phyloP scores from a whole-genome alignment of 2,888 invertebrate species.

The Sturmia bella region DNA sequence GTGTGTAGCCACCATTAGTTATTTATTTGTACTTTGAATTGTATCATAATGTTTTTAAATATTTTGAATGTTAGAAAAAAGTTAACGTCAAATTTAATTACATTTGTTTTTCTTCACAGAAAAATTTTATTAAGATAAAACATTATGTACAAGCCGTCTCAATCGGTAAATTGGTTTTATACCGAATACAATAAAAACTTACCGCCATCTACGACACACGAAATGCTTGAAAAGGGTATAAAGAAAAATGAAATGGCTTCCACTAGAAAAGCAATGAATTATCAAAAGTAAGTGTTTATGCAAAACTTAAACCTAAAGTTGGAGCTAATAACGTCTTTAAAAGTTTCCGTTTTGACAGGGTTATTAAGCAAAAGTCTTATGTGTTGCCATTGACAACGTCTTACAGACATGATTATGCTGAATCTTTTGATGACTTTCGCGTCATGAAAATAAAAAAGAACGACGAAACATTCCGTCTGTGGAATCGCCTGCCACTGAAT shows the following conservation, averaged over 20 bases:
- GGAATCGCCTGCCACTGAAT: conserved; percentile 67
- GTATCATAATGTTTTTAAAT: too few relatives aligned
- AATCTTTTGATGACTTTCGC: conserved; percentile 37
- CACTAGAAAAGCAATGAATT: conserved; percentile 62
- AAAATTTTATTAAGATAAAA: neutral
- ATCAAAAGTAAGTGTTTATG: conserved; percentile 61
- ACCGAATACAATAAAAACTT: neutral
- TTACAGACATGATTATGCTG: conserved; percentile 65
- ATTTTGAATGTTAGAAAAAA: too few relatives aligned
- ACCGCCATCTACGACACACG: conserved; percentile 68
- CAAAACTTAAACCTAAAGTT: too few relatives aligned
- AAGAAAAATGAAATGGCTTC: neutral
- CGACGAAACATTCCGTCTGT: conserved; percentile 54
- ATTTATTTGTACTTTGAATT: too few relatives aligned
- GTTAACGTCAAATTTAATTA: too few relatives aligned
- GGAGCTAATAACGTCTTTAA: too few relatives aligned
- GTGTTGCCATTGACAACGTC: conserved; percentile 43
- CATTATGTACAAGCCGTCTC: conserved; percentile 10
- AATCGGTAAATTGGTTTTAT: conserved; percentile 32
- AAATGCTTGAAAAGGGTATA: conserved; percentile 67
- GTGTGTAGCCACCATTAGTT: too few relatives aligned
- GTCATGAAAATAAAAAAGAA: conserved; percentile 11
- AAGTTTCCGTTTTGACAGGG: neutral
- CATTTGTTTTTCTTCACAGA: too few relatives aligned
- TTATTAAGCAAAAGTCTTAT: neutral